A percentile compares a stretch with the other conserved stretches of the same genome.
Evolutionary conservation across 2,797 vertebrate species (phyloP).

Genomic region (Mormyrops attenuatus): DNA sequence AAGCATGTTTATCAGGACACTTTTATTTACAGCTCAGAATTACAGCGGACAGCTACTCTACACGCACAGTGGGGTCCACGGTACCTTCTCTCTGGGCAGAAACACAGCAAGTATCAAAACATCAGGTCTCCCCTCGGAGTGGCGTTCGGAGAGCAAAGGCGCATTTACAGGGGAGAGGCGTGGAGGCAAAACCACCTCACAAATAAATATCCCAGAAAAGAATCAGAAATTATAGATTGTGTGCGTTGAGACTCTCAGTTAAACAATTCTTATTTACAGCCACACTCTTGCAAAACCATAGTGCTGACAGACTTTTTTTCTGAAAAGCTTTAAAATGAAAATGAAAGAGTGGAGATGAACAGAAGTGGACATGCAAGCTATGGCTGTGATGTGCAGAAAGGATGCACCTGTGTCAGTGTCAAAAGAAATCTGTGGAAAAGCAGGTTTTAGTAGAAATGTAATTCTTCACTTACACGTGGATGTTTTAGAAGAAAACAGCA

Average conservation of each 20-base stretch:
- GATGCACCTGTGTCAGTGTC: neutral
- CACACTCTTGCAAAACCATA: slow-evolving; percentile 31
- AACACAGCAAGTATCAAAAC: slow-evolving; percentile 61
- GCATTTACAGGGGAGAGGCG: neutral
- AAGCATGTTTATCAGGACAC: slow-evolving; percentile 59
- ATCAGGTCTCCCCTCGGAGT: slow-evolving; percentile 45
- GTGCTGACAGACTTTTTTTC: neutral
- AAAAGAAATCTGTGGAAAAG: neutral
- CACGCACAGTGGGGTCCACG: slow-evolving; percentile 60
- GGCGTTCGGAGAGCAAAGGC: neutral
- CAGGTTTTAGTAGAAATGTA: neutral
- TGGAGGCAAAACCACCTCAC: slow-evolving; percentile 37
- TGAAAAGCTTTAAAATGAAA: neutral
- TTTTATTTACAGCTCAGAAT: slow-evolving; percentile 73
- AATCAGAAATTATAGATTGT: slow-evolving; percentile 47
- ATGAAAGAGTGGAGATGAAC: neutral
- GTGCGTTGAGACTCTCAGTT: slow-evolving; percentile 52
- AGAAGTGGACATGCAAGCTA: slow-evolving; percentile 1
- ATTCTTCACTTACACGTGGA: neutral
- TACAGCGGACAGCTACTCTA: slow-evolving; percentile 65
- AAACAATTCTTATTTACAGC: slow-evolving; percentile 57
- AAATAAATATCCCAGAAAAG: slow-evolving; percentile 56
- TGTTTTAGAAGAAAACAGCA: neutral
- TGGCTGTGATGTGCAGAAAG: neutral
- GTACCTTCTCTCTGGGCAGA: slow-evolving; percentile 56